Evolutionary conservation across 2,888 invertebrate genomes (phyloP).

Genomic region (Lithophane socia): DNA sequence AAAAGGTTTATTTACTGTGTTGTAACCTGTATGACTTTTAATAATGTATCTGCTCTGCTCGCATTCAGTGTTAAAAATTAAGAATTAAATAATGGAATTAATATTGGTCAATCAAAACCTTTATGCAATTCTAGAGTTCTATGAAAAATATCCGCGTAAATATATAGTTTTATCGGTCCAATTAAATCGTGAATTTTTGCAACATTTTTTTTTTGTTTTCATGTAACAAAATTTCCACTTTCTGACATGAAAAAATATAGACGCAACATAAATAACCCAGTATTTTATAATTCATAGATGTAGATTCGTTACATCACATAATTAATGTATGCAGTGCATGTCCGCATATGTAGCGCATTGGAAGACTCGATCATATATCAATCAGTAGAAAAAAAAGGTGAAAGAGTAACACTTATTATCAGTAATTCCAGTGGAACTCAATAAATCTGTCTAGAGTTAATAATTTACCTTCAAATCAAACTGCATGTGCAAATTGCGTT

Average conservation of each 20-base stretch:
- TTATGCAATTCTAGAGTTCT: not conserved
- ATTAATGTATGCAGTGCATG: slow-evolving; percentile 56
- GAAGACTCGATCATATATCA: slow-evolving; percentile 51
- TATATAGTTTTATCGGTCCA: slow-evolving; percentile 26
- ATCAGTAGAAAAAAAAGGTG: slow-evolving; percentile 43
- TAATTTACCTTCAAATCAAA: slow-evolving; percentile 64
- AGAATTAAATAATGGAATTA: not conserved
- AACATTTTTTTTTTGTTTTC: too few species aligned
- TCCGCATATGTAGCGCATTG: slow-evolving; percentile 39
- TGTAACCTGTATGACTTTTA: not conserved
- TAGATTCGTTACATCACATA: slow-evolving; percentile 59
- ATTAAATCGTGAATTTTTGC: slow-evolving; percentile 40
- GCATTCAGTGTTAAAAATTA: not conserved
- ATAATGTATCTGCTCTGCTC: not conserved
- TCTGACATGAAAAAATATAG: slow-evolving; percentile 33
- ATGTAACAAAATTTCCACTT: slow-evolving; percentile 48
- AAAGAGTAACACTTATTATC: slow-evolving; percentile 31
- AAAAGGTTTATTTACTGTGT: not conserved
- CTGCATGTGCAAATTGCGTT: slow-evolving; percentile 72
- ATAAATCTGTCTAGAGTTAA: slow-evolving; percentile 56
- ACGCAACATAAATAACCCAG: slow-evolving; percentile 54
- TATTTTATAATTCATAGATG: slow-evolving; percentile 59
- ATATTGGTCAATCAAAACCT: slow-evolving; percentile 7
- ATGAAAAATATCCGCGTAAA: not conserved
- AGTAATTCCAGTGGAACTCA: slow-evolving; percentile 29